phyloP scores from a whole-genome alignment of 2,888 invertebrate species.

The Crioceris asparagi region DNA sequence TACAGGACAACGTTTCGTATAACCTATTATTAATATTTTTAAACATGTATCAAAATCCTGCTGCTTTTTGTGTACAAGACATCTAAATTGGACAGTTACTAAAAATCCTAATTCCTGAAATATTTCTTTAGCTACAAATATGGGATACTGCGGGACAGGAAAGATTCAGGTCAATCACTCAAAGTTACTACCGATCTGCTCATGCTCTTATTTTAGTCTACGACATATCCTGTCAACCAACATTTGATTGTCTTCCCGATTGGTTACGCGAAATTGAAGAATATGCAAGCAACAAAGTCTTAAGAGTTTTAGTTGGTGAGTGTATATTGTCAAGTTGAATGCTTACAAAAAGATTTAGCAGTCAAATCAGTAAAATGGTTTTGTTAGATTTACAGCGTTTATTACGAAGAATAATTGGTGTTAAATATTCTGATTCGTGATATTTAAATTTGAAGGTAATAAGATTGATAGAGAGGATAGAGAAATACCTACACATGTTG shows the following conservation, averaged over 20 bases:
- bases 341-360: no score
- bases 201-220: constrained; percentile 95
- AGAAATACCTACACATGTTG: constrained; percentile 90
- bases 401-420: no score
- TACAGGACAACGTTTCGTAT: no score
- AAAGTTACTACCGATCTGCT: constrained; percentile 94
- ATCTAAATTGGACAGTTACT: no score
- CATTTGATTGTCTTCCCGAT: constrained; percentile 93
- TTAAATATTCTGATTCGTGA: no score
- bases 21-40: no score
- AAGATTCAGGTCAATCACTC: constrained; percentile 92
- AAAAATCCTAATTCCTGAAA: no score
- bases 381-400: no score
- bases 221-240: constrained; percentile 95
- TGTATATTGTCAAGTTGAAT: no score
- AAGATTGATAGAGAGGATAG: constrained; percentile 95
- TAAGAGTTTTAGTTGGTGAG: constrained; percentile 87
- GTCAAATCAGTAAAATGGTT: no score
- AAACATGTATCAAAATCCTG: no score
- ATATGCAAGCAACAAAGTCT: constrained; percentile 90
- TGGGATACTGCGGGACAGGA: constrained; percentile 99
- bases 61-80: no score
- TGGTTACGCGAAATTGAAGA: constrained; percentile 97
- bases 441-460: constrained; percentile 71
- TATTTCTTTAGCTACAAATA: constrained; percentile 73